Percentiles rank a stretch among this genome's conserved stretches.
These are phyloP conservation scores for Battus philenor DNA, from an alignment of 1,140 invertebrate genomes.

Conservation along the genomic window DNA sequence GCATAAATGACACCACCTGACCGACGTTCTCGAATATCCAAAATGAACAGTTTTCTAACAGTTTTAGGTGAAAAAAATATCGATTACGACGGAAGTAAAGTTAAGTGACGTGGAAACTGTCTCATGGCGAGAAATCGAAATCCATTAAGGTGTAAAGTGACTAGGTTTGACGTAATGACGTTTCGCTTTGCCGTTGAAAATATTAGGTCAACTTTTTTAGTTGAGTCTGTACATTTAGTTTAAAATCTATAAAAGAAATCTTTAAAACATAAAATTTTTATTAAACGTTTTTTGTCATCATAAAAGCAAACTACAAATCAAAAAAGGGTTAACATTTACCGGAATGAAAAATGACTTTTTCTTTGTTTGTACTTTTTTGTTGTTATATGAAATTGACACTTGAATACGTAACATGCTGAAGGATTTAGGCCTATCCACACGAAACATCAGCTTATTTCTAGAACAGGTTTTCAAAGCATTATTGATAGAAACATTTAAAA, in stretches of 20 bases:
- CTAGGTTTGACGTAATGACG: constrained; percentile 41
- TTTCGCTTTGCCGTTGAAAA: constrained; percentile 18
- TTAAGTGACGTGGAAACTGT: constrained; percentile 60
- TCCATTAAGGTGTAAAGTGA: constrained; percentile 58
- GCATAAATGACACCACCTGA: constrained; percentile 22
- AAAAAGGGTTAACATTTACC: neutral
- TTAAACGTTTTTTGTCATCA: neutral
- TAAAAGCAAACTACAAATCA: neutral
- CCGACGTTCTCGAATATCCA: constrained; percentile 26
- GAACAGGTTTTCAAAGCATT: too few species aligned
- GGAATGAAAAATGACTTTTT: neutral
- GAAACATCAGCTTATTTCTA: too few species aligned
- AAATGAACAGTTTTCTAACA: constrained; percentile 41
- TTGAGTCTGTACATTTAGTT: neutral
- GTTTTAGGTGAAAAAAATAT: constrained; percentile 58
- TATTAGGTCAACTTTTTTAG: constrained; percentile 26
- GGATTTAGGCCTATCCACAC: too few species aligned
- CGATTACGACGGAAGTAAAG: constrained; percentile 58
- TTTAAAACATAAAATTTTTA: neutral
- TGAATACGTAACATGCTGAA: neutral
- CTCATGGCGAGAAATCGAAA: constrained; percentile 43
- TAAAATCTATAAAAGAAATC: neutral
- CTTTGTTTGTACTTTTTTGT: neutral
- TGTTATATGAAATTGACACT: neutral
- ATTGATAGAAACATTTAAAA: too few species aligned